Conservation (phyloP, 2,113 vertebrate genomes). For the Tichodroma muraria region DNA sequence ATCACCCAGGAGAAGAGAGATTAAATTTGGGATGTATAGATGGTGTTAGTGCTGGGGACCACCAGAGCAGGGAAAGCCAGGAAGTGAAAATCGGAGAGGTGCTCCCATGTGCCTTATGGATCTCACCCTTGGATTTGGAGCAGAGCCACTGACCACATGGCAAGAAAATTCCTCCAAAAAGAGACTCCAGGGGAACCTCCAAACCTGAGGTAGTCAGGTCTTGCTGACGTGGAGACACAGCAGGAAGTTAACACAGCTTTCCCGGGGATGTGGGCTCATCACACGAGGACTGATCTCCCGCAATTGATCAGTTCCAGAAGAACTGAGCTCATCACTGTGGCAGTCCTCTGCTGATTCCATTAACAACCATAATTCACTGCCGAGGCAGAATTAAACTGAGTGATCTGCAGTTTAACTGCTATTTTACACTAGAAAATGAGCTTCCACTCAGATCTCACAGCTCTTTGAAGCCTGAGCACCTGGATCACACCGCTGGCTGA, state of each 20-base stretch:
- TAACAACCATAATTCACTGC: background rate
- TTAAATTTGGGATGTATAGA: background rate
- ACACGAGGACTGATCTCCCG: background rate
- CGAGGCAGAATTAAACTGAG: background rate
- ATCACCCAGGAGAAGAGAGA: background rate
- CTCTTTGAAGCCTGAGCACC: background rate
- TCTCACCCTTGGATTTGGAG: background rate
- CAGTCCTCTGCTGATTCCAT: background rate
- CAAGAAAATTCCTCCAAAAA: background rate
- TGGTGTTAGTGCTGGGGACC: background rate
- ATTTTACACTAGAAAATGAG: background rate
- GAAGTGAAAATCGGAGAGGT: background rate
- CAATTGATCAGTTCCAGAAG: no score
- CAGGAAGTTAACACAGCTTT: background rate
- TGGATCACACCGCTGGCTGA: background rate
- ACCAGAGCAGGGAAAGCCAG: background rate
- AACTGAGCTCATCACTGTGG: background rate
- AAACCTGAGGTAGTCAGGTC: background rate
- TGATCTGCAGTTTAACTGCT: background rate
- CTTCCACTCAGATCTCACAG: background rate
- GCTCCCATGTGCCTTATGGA: background rate
- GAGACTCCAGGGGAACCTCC: background rate
- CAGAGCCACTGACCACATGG: background rate
- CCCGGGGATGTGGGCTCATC: background rate
- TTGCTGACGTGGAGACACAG: background rate